These are phyloP conservation scores for Papilio elwesi DNA, from an alignment of 2,888 invertebrate genomes.

Conservation along the genomic window DNA sequence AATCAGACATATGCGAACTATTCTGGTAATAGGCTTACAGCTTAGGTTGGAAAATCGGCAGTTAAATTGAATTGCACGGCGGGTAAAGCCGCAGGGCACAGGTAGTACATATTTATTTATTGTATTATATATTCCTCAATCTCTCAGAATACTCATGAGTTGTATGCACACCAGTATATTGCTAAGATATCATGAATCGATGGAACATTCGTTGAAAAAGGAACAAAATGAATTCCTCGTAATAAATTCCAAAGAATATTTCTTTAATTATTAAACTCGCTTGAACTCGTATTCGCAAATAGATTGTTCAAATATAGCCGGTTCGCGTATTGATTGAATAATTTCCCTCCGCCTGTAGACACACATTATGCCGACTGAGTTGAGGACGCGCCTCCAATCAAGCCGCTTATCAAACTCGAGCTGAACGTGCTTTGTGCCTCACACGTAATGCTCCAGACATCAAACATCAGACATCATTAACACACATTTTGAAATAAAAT, in stretches of 20 bases:
- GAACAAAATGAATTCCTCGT: background rate
- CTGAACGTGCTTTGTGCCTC: background rate
- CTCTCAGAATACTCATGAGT: too few relatives aligned
- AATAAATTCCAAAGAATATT: background rate
- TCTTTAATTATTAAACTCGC: background rate
- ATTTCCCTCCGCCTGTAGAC: conserved; percentile 1
- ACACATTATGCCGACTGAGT: conserved; percentile 22
- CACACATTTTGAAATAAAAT: background rate
- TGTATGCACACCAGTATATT: too few relatives aligned
- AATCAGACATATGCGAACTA: too few relatives aligned
- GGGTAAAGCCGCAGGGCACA: too few relatives aligned
- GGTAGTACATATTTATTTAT: too few relatives aligned
- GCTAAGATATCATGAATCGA: background rate
- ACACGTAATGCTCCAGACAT: too few relatives aligned
- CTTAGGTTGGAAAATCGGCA: too few relatives aligned
- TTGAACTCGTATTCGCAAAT: background rate
- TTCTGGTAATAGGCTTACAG: too few relatives aligned
- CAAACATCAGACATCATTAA: background rate
- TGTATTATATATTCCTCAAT: too few relatives aligned
- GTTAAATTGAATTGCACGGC: too few relatives aligned
- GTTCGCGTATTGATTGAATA: conserved; percentile 23
- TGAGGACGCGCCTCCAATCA: conserved; percentile 16
- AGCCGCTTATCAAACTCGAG: background rate
- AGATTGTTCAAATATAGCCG: conserved; percentile 15
- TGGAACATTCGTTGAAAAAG: background rate